phyloP scores from a whole-genome alignment of 2,888 invertebrate species.

The Chirona hameri region DNA sequence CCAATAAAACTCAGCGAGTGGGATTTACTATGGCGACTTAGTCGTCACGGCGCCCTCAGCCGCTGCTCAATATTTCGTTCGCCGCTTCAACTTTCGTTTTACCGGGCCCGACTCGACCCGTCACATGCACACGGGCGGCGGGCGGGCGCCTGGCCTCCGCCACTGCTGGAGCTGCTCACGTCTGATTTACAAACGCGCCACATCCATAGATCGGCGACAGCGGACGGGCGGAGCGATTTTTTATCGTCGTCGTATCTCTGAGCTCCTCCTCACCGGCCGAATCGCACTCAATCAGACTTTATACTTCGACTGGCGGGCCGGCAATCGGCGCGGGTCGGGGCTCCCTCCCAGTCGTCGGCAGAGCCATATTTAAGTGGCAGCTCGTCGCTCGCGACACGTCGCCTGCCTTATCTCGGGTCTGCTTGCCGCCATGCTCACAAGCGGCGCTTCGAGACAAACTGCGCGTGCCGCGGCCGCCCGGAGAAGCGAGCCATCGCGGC shows the following conservation, averaged over 20 bases:
- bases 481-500: neutral
- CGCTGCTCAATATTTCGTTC: neutral
- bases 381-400: neutral
- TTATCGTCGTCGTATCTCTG: neutral
- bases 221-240: neutral
- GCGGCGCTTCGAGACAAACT: neutral
- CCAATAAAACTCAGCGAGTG: neutral
- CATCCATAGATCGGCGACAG: neutral
- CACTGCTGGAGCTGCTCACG: neutral
- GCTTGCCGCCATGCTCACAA: too few species aligned
- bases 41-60: neutral
- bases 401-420: neutral
- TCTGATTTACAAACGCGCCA: neutral
- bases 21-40: neutral
- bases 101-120: neutral
- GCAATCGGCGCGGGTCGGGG: too few species aligned
- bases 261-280: neutral
- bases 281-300: neutral
- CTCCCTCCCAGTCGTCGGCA: too few species aligned
- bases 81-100: neutral
- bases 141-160: too few species aligned
- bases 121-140: too few species aligned
- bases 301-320: neutral
- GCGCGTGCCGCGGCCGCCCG: neutral
- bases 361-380: neutral